phyloP scores from a whole-genome alignment of 2,888 invertebrate species.

The Ophion obscuratus region DNA sequence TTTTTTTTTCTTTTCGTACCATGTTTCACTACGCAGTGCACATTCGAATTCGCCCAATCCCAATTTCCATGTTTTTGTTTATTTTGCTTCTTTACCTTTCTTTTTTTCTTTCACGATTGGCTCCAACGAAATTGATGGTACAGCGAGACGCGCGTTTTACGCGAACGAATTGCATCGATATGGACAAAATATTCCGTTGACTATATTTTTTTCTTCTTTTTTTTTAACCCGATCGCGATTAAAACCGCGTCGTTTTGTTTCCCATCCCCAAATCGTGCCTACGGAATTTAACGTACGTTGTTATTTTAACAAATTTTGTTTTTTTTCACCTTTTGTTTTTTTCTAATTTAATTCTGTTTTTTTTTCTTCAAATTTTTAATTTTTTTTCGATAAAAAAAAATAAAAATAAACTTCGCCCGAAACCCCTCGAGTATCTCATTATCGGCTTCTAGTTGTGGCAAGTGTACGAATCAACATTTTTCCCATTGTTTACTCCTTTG shows the following conservation, averaged over 20 bases:
- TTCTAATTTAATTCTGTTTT: too few species aligned
- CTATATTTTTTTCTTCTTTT: background rate
- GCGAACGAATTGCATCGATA: conserved; percentile 41
- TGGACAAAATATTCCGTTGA: background rate
- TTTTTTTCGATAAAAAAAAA: too few species aligned
- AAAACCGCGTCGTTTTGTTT: conserved; percentile 2
- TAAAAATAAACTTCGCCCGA: background rate
- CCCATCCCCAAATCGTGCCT: conserved; percentile 29
- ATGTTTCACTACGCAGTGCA: conserved; percentile 32
- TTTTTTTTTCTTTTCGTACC: conserved; percentile 32
- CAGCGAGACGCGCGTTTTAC: conserved; percentile 6
- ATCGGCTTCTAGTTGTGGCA: background rate
- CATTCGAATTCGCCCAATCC: conserved; percentile 25
- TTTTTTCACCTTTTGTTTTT: too few species aligned
- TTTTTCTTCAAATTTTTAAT: too few species aligned
- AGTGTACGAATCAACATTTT: conserved; percentile 31
- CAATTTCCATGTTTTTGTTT: conserved; percentile 24
- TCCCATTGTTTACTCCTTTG: conserved; percentile 12
- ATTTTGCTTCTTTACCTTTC: background rate
- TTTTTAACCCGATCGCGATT: background rate
- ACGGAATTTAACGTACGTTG: conserved; percentile 21
- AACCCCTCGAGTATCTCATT: too few species aligned
- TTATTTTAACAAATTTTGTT: background rate
- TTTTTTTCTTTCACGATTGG: conserved; percentile 15
- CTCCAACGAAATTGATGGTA: conserved; percentile 26